Conservation (phyloP, 2,888 invertebrate genomes). For the Pandemis heparana region DNA sequence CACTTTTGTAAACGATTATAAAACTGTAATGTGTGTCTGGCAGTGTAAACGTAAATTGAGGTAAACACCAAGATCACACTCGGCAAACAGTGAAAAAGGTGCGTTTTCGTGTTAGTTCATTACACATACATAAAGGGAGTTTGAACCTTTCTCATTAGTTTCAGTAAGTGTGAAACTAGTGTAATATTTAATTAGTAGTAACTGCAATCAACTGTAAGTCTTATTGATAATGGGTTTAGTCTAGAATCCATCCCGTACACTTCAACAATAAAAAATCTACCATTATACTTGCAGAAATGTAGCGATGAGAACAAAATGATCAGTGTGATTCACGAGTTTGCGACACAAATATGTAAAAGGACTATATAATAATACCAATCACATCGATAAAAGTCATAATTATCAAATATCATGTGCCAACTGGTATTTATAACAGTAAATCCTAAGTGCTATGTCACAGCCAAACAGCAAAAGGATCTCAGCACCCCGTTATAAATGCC, state of each 20-base stretch:
- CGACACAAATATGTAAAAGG: conserved; percentile 18
- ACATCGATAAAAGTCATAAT: conserved; percentile 20
- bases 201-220: background rate
- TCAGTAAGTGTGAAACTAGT: background rate
- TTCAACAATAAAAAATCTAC: conserved; percentile 27
- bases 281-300: conserved; percentile 15
- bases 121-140: background rate
- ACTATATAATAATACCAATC: conserved; percentile 25
- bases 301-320: conserved; percentile 11
- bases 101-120: background rate
- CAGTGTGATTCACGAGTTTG: conserved; percentile 18
- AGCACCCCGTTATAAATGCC: conserved; percentile 51
- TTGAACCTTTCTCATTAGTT: background rate
- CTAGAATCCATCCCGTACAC: conserved; percentile 35
- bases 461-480: conserved; percentile 55
- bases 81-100: background rate
- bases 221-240: conserved; percentile 2
- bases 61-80: background rate
- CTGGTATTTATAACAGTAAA: conserved; percentile 54
- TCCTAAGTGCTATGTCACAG: conserved; percentile 56
- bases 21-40: background rate
- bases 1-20: background rate
- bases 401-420: conserved; percentile 40
- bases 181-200: background rate
- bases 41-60: conserved; percentile 24